Percentiles rank a stretch among this genome's conserved stretches.
phyloP scores from a whole-genome alignment of 2,797 vertebrate genomes.

The Anabacerthia variegaticeps region DNA sequence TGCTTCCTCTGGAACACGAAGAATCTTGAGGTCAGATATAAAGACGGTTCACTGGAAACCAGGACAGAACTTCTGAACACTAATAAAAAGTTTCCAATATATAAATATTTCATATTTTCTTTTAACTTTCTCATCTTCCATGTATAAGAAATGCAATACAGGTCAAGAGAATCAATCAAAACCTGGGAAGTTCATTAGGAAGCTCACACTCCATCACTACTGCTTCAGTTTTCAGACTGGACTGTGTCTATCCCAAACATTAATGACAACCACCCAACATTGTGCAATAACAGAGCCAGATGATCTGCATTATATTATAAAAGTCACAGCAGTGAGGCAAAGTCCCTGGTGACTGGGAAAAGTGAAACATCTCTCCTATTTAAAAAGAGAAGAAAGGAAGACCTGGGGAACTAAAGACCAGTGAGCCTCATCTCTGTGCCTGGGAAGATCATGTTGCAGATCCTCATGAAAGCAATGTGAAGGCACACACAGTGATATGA shows the following conservation, averaged over 20 bases:
- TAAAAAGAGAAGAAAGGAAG: background rate
- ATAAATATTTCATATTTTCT: background rate
- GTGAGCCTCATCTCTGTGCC: background rate
- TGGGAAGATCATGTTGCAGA: background rate
- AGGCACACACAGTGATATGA: rapidly evolving
- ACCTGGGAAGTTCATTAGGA: background rate
- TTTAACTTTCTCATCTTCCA: background rate
- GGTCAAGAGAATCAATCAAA: background rate
- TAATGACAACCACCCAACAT: background rate
- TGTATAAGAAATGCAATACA: background rate
- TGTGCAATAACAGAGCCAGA: background rate
- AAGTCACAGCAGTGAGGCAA: background rate
- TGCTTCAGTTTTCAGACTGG: background rate
- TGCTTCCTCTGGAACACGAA: background rate
- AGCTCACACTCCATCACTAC: background rate
- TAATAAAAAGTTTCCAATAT: background rate
- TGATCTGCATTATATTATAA: background rate
- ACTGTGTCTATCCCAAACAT: background rate
- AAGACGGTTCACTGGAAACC: background rate
- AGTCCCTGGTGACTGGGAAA: background rate
- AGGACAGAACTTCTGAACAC: background rate
- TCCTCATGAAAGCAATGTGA: background rate
- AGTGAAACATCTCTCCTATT: background rate
- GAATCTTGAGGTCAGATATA: background rate
- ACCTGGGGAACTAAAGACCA: background rate